Base-by-base conservation (phyloP, 1,140 invertebrate species). In the Drosophila varians region DNA sequence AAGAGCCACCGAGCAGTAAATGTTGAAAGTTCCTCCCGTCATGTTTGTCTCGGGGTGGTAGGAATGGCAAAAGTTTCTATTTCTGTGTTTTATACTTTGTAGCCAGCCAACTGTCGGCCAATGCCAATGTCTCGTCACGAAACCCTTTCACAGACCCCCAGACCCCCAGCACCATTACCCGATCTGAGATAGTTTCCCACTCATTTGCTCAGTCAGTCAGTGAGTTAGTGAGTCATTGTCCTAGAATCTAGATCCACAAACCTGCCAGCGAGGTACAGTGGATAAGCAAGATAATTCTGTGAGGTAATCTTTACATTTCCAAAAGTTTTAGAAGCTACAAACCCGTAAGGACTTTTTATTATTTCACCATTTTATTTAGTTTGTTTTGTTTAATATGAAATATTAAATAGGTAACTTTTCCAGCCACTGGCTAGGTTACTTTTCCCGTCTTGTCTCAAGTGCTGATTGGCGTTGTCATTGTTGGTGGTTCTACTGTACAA, bases 1-100 rank as follows among this genome's bases (percentile, higher is more conserved):
- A 79, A 40, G 57, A 76, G 55, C 53, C 60, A 65, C 49, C 46
- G 7, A 56, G 28, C 42, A 36, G 72, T 74, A 73, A 69, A 84
- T 84, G 75, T 76, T 78, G 34, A 78, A 73, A 76, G 49, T 78
- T 84, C 14, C 69, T 31, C 56, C 14, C 55, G 23, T 46, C 61
- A 31, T 74, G 61, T 66, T 74, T 74, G 60, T 58, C 21, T 51
- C 56, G 48, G 48, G 28, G 28, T 31, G 28, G 28, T 31, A 9
- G 28, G 34, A 74, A 74, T 74, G 72, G 71, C 48, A 42, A 74
- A 74, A 74, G 60, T 75, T 75, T 75, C 55, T 49, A 54, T 60
- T 49, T 60, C 65, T 34, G 46, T 70, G 31, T 45, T 62, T 42
- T 36, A 53, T 57, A 68, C 54, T 72, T 70, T 75, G 62, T 48